These are phyloP conservation scores for Solea solea DNA, from an alignment of 2,113 vertebrate species.

Conservation along the genomic window DNA sequence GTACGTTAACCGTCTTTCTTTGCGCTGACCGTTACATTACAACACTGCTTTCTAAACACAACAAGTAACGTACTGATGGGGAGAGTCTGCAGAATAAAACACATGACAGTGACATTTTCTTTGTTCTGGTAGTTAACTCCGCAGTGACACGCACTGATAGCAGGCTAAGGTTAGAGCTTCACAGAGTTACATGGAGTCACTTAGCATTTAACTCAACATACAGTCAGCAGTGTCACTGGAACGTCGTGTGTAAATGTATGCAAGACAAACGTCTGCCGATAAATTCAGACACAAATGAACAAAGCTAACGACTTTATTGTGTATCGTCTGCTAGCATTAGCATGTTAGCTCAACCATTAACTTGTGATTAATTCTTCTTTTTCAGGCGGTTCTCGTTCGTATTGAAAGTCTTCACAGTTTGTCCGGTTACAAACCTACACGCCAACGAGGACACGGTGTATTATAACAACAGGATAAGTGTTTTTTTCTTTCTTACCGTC, in stretches of 20 bases:
- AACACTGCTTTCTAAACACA: neutral
- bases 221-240: too few relatives aligned
- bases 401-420: too few relatives aligned
- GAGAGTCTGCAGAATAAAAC: neutral
- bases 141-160: neutral
- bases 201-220: too few relatives aligned
- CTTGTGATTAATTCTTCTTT: neutral
- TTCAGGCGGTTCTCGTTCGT: too few relatives aligned
- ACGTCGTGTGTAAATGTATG: neutral
- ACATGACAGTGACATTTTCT: conserved; percentile 48
- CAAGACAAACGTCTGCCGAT: neutral
- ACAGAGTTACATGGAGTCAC: too few relatives aligned
- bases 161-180: too few relatives aligned
- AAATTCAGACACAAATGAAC: neutral
- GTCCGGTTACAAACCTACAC: too few relatives aligned
- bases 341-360: conserved; percentile 33
- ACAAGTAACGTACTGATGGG: conserved; percentile 3
- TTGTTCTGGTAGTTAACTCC: conserved; percentile 54
- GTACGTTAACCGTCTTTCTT: too few relatives aligned
- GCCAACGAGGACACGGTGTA: too few relatives aligned
- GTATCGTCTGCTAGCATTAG: conserved; percentile 49
- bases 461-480: too few relatives aligned
- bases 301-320: neutral
- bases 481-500: conserved; percentile 51
- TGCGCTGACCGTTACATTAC: neutral